A percentile compares a stretch with the other conserved stretches of the same genome.
These are phyloP conservation scores for Diabrotica balteata DNA, from an alignment of 2,888 invertebrate genomes.

Conservation along the genomic window DNA sequence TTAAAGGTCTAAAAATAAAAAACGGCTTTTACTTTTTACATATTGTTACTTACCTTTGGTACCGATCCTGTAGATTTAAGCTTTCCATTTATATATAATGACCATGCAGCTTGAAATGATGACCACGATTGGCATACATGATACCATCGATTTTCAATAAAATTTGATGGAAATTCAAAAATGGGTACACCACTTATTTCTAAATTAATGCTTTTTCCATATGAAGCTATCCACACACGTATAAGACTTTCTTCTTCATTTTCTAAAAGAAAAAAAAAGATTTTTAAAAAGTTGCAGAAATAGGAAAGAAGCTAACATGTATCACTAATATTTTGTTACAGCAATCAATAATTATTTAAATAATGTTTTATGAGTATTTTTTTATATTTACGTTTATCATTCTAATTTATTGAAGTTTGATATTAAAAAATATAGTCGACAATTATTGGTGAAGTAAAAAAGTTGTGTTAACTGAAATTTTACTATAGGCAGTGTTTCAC, in stretches of 20 bases:
- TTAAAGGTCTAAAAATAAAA: too few species aligned
- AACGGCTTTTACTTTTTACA: not conserved
- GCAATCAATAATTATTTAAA: too few species aligned
- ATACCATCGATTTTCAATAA: slow-evolving; percentile 65
- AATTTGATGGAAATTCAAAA: slow-evolving; percentile 61
- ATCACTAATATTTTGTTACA: too few species aligned
- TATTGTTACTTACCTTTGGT: slow-evolving; percentile 47
- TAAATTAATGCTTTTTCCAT: slow-evolving; percentile 65
- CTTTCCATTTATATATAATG: slow-evolving; percentile 68
- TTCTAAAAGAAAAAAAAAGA: slow-evolving; percentile 58
- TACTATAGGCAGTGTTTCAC: too few species aligned
- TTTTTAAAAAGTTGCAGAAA: not conserved
- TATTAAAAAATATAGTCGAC: too few species aligned
- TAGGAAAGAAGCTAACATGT: not conserved
- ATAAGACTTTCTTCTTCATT: slow-evolving; percentile 64
- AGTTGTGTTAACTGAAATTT: too few species aligned
- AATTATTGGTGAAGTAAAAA: too few species aligned
- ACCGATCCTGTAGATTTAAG: slow-evolving; percentile 59
- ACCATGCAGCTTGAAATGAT: slow-evolving; percentile 68
- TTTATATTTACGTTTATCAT: too few species aligned
- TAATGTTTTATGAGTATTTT: too few species aligned
- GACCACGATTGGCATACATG: slow-evolving; percentile 75
- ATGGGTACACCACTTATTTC: slow-evolving; percentile 65
- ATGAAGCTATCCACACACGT: slow-evolving; percentile 68
- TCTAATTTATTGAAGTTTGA: too few species aligned